A percentile compares a stretch with the other conserved stretches of the same genome.
Evolutionary conservation across 2,797 vertebrate genomes (phyloP).

Genomic region (Myotis vivesi): DNA sequence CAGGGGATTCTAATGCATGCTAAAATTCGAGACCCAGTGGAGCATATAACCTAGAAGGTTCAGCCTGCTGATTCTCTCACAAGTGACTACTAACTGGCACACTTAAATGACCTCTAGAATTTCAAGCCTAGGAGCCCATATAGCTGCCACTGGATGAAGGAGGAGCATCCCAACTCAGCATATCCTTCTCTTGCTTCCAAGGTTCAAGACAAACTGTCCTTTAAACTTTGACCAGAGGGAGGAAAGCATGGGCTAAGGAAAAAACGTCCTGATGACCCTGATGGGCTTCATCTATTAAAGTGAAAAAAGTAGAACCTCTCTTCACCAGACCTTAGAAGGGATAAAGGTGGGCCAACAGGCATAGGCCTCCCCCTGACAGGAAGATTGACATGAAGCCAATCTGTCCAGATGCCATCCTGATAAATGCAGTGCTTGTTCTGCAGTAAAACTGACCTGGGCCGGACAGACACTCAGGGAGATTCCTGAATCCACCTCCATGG

Average conservation of each 20-base stretch:
- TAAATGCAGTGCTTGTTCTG: not conserved
- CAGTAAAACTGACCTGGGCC: not conserved
- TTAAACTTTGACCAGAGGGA: not conserved
- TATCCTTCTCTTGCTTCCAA: not conserved
- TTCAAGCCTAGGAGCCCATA: not conserved
- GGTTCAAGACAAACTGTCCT: not conserved
- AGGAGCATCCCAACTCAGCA: not conserved
- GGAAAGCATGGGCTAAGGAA: not conserved
- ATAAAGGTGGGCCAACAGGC: not conserved
- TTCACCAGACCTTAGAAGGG: not conserved
- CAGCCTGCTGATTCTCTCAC: not conserved
- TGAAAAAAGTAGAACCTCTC: not conserved
- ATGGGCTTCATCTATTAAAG: not conserved
- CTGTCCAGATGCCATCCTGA: not conserved
- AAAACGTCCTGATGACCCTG: not conserved
- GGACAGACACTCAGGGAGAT: not conserved
- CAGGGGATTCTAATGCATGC: not conserved
- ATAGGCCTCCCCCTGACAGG: not conserved
- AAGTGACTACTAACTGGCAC: not conserved
- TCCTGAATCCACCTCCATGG: not conserved
- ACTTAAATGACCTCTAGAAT: conserved; percentile 6
- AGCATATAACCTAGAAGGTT: not conserved
- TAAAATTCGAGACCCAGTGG: not conserved
- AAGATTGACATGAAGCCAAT: not conserved
- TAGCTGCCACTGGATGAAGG: not conserved